A percentile compares a stretch with the other conserved stretches of the same genome.
These are phyloP conservation scores for Acomys russatus DNA, from an alignment of 2,797 vertebrate genomes.

Conservation along the genomic window DNA sequence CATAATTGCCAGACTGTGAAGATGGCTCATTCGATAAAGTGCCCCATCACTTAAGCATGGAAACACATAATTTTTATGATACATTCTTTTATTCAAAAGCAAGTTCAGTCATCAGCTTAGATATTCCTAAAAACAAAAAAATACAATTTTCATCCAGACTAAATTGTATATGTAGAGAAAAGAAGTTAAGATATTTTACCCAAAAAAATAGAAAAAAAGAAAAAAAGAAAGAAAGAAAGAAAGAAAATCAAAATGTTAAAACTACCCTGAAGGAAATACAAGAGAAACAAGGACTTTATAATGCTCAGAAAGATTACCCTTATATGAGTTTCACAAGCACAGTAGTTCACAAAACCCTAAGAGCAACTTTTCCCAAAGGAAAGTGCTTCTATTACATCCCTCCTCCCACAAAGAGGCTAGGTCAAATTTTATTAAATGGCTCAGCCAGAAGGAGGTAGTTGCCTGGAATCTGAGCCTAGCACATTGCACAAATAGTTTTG, in stretches of 20 bases:
- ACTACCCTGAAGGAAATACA: slow-evolving; percentile 60
- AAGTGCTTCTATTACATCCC: slow-evolving; percentile 67
- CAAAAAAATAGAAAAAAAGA: slow-evolving; percentile 11
- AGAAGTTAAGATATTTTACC: slow-evolving; percentile 51
- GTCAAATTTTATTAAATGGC: slow-evolving; percentile 75
- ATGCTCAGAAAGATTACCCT: slow-evolving; percentile 48
- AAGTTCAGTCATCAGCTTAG: slow-evolving; percentile 45
- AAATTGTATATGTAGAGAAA: slow-evolving; percentile 33
- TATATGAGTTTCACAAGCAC: slow-evolving; percentile 60
- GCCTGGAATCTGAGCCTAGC: slow-evolving; percentile 72
- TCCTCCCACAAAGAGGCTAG: slow-evolving; percentile 62
- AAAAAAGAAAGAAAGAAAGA: not conserved
- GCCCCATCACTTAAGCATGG: not conserved
- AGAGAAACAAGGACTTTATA: slow-evolving; percentile 63
- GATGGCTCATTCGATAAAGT: not conserved
- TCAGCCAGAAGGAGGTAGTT: slow-evolving; percentile 74
- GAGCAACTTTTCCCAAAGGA: slow-evolving; percentile 73
- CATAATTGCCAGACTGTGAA: not conserved
- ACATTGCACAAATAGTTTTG: slow-evolving; percentile 70
- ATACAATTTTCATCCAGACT: not conserved
- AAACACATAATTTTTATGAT: not conserved
- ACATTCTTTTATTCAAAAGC: slow-evolving; percentile 59
- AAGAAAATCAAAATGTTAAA: slow-evolving; percentile 53
- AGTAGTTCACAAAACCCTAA: slow-evolving; percentile 46
- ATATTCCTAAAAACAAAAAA: slow-evolving; percentile 54